Base-by-base conservation (phyloP, 2,113 vertebrate genomes). In the Fregetta grallaria region DNA sequence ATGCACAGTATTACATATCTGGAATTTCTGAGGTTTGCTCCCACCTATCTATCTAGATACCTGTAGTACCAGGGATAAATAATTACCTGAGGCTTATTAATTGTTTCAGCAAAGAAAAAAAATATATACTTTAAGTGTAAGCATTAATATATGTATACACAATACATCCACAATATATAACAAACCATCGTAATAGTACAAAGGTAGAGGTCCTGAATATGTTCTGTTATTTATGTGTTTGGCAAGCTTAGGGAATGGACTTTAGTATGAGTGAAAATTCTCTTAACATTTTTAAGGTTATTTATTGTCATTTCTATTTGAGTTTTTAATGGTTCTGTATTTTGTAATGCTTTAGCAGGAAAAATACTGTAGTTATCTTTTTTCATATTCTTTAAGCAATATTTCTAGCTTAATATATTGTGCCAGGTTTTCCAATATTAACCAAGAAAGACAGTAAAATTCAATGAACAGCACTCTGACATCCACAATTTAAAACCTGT, bases 321-420 rank as follows among this genome's bases (percentile, higher is more conserved):
- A 98, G 97, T 98, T 97, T 98, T 97, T 93, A 97, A 97, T 96
- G 97, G 98, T 98, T 97, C 97, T 97, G 97, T 97, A 97, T 97
- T 97, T 98, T 98, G 98, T 98, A 97, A 98, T 97, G 95, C 97
- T 97, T 98, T 98, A 98, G 97, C 97, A 97, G 97, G 97, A 92
- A 96, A 94, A 96, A 97, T 96, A 96, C 95, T 94, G 97, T 98
- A 91, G 96, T 97, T 97, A 95, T 92, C 97, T 96, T 97, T 95
- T 97, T 97, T 97, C 98, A 97, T 98, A 98, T 98, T 98, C 97
- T 98, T 97, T 98, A 97, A 98, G 97, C 97, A 97, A 96, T 97
- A 96, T 98, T 97, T 97, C 97, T 98, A 98, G 98, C 97, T 98
- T 97, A 97, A 97, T 97, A 97, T 97, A 96, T 98, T 98, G 97